phyloP scores from a whole-genome alignment of 2,113 vertebrate genomes.

The Hippocampus mohnikei region DNA sequence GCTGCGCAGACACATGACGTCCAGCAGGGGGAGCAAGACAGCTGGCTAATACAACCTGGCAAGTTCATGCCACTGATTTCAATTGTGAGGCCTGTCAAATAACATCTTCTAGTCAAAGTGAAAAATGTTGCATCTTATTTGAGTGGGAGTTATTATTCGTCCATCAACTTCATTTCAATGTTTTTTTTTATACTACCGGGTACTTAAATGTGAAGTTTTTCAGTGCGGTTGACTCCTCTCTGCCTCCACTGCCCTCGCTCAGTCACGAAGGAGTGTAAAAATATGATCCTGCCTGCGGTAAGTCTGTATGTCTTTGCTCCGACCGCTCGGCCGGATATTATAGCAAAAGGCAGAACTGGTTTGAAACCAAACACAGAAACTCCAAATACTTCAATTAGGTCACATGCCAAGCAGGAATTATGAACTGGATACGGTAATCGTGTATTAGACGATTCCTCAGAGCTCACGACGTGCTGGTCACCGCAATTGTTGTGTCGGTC shows the following conservation, averaged over 20 bases:
- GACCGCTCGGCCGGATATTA: slow-evolving; percentile 27
- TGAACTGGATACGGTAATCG: slow-evolving; percentile 45
- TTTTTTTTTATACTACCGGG: not conserved
- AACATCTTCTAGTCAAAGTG: not conserved
- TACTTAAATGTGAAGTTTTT: not conserved
- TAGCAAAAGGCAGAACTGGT: slow-evolving; percentile 39
- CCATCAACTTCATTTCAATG: not conserved
- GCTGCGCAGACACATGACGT: slow-evolving; percentile 19
- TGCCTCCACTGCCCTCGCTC: not conserved
- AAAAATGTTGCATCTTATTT: not conserved
- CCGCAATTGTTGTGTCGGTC: slow-evolving; percentile 41
- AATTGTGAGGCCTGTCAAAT: not conserved
- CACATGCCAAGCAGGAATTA: slow-evolving; percentile 35
- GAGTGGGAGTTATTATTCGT: not conserved
- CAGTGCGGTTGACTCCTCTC: not conserved
- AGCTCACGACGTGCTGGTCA: slow-evolving; percentile 50
- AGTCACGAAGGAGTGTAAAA: slow-evolving; percentile 3
- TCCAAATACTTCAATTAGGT: slow-evolving; percentile 50
- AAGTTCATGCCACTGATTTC: not conserved
- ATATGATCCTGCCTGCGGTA: slow-evolving; percentile 3
- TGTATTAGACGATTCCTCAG: slow-evolving; percentile 28
- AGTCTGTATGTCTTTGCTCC: slow-evolving; percentile 12
- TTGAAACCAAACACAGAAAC: slow-evolving; percentile 26
- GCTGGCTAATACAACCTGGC: not conserved
- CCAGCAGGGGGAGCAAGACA: slow-evolving; percentile 62